phyloP scores from a whole-genome alignment of 1,140 invertebrate genomes.

The Cydia pomonella region DNA sequence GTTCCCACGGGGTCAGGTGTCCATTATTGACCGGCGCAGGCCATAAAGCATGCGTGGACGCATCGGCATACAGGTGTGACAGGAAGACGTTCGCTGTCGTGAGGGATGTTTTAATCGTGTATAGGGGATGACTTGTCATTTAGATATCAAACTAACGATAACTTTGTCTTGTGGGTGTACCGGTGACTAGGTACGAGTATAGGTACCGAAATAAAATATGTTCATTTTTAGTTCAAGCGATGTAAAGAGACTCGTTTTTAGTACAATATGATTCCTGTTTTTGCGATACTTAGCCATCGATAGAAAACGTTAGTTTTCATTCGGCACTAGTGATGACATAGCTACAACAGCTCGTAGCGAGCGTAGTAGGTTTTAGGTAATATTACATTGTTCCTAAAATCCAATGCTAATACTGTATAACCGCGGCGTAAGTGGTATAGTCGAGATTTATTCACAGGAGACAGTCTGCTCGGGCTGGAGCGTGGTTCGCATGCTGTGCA shows the following conservation, averaged over 20 bases:
- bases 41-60: background rate
- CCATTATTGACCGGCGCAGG: background rate
- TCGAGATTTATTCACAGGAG: slow-evolving; percentile 81
- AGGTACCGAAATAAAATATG: too few species aligned
- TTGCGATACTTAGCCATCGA: too few species aligned
- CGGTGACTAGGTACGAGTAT: background rate
- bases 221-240: too few species aligned
- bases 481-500: slow-evolving; percentile 94
- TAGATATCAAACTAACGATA: background rate
- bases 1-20: slow-evolving; percentile 13
- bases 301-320: too few species aligned
- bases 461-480: slow-evolving; percentile 87
- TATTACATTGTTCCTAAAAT: too few species aligned
- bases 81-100: slow-evolving; percentile 8
- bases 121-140: slow-evolving; percentile 7
- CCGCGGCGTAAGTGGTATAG: background rate
- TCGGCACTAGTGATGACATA: too few species aligned
- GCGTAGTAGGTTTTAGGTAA: too few species aligned
- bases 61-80: background rate
- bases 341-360: too few species aligned
- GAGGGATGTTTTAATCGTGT: slow-evolving; percentile 1
- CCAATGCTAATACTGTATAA: too few species aligned
- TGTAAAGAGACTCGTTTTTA: too few species aligned
- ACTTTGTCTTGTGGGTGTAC: background rate
- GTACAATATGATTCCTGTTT: too few species aligned